Conservation (phyloP, 2,113 vertebrate species). For the Myotis lucifugus region DNA sequence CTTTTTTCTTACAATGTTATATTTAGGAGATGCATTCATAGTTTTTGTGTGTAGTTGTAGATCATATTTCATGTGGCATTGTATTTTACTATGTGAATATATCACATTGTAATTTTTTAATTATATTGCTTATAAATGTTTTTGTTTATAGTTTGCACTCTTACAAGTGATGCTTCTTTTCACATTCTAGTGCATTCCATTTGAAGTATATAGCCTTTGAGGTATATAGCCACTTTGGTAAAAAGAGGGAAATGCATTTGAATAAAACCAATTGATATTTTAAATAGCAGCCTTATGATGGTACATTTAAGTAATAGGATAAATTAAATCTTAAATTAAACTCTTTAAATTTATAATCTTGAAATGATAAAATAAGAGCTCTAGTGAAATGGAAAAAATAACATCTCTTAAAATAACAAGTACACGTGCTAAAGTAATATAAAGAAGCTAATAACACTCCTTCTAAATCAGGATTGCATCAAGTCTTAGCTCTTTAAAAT, state of each 20-base stretch:
- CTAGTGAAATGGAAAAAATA: background rate
- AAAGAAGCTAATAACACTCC: background rate
- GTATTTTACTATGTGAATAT: background rate
- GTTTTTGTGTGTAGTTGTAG: background rate
- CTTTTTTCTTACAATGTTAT: background rate
- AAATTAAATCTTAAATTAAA: background rate
- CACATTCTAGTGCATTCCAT: background rate
- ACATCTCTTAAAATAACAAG: conserved; percentile 6
- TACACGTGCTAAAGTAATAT: background rate
- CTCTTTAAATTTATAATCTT: background rate
- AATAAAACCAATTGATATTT: background rate
- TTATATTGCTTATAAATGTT: background rate
- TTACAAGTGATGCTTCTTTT: background rate
- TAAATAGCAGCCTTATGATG: background rate
- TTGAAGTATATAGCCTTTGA: conserved; percentile 29
- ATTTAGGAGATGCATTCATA: background rate
- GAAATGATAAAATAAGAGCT: conserved; percentile 31
- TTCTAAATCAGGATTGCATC: background rate
- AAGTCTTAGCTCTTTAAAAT: background rate
- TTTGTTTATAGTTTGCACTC: background rate
- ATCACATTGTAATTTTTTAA: conserved; percentile 5
- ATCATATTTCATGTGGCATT: background rate
- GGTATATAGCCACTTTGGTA: background rate
- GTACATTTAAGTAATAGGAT: background rate
- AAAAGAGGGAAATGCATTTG: background rate